Percentiles rank a stretch among this genome's conserved stretches.
Conservation (phyloP, 2,888 invertebrate genomes). For the Brenthis hecate region DNA sequence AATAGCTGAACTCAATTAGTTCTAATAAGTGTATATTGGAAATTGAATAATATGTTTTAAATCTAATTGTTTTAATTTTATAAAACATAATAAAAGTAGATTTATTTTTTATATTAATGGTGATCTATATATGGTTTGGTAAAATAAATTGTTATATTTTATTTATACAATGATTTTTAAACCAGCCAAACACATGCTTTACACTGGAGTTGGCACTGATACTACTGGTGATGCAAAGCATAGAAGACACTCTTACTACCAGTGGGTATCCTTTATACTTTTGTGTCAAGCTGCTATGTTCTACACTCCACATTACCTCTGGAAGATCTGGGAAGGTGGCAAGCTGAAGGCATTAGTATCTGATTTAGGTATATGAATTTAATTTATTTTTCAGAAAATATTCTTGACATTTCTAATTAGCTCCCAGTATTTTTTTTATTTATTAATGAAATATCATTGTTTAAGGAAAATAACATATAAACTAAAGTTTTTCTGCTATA, state of each 20-base stretch:
- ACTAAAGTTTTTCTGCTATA: too few species aligned
- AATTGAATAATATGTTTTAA: too few species aligned
- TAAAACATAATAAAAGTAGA: too few species aligned
- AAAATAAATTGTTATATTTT: too few species aligned
- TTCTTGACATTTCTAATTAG: neutral
- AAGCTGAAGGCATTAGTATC: constrained; percentile 82
- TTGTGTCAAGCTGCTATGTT: constrained; percentile 86
- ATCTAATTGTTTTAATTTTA: too few species aligned
- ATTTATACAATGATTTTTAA: constrained; percentile 30
- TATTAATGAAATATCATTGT: too few species aligned
- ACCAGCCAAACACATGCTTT: constrained; percentile 75
- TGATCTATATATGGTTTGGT: too few species aligned
- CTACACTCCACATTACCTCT: constrained; percentile 86
- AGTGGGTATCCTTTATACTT: constrained; percentile 88
- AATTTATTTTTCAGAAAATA: constrained; percentile 18
- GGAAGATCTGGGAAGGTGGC: constrained; percentile 88
- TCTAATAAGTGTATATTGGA: too few species aligned
- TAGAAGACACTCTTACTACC: constrained; percentile 85
- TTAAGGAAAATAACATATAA: too few species aligned
- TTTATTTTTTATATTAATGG: too few species aligned
- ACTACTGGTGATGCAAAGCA: constrained; percentile 69
- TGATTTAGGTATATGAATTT: constrained; percentile 73
- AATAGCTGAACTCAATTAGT: too few species aligned
- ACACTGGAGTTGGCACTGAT: constrained; percentile 76
- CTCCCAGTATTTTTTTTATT: too few species aligned